Evolutionary conservation across 1,140 invertebrate species (phyloP), one percentile per base, ranked within the genome.

Genomic region (Euschistus heros): DNA sequence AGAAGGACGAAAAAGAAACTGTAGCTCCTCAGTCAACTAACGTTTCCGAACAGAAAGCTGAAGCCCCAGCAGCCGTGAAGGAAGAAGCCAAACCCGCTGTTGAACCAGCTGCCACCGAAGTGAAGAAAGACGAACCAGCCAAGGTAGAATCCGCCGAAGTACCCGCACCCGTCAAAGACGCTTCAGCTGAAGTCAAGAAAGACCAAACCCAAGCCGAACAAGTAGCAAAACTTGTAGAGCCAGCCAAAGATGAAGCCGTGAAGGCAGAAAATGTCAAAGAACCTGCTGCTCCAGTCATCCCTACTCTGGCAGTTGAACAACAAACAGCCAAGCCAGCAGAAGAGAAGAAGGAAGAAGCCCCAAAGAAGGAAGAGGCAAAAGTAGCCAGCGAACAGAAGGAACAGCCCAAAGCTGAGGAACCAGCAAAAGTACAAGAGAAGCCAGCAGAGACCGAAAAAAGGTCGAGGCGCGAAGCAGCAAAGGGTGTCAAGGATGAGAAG

Each of bases 241-340:
- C 63, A 42, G 30, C n/a, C 13, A 37, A 33, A 5, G 37, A 64
- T 6, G 44, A 57, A 59, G 44, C 42, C 5, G 54, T 24, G 62
- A 52, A 62, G 42, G 65, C 55, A 15, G 64, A 67, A 65, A 46
- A 50, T 27, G 44, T 54, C 33, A 68, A 72, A 63, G 66, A 67
- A 54, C 63, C 66, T 13, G 52, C 68, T 20, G 55, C 64, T 10
- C 20, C 42, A n/a, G 30, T 26, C n/a, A 37, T 46, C 59, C 27
- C 47, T n/a, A 17, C 24, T 5, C 20, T 13, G 2, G 47, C 30
- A 8, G 27, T 27, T 55, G 54, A 55, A 14, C 30, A 50, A 24
- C 37, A 7, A 6, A 33, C 22, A 20, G 55, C 22, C 22, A 50
- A 59, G 5, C 26, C 22, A 3, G 57, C 60, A 57, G 68, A 67